Base-by-base conservation (phyloP, 2,113 vertebrate genomes). In the Microtus ochrogaster region DNA sequence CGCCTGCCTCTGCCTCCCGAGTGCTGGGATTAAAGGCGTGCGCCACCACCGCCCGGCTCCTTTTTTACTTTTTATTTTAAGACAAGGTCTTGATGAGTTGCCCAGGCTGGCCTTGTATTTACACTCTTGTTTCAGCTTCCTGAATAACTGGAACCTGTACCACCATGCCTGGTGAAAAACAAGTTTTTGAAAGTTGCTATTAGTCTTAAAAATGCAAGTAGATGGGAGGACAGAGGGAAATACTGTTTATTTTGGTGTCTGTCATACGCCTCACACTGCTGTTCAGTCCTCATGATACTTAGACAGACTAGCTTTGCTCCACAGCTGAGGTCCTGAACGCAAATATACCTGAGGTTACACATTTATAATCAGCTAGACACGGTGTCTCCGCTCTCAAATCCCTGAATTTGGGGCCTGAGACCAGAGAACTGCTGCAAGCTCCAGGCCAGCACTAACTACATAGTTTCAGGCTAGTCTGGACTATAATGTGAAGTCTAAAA, bases 241-340 rank as follows among this genome's bases (percentile, higher is more conserved):
- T 12, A 78, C 21, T 8, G 14, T 91, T 76, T 58, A 58, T 58
- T 19, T 21, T 17, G 33, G 14, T 86, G 47, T 61, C 36, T 44
- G 21, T 39, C 26, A 21, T 22, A 65, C 68, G 49, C 24, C 70
- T 96, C 77, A 68, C 16, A 7, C 84, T 47, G 12, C 24, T 76
- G 68, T 22, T 87, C 89, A 93, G 85, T 47, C 22, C 11, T 89
- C 44, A 79, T 28, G 21, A 58, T 58, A 70, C 14, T 70, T 90
- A 77, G 82, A 77, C 21, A 96, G 13, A 89, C 68, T 47, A 19
- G 30, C 49, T 74, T 94, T 79, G 66, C 68, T 90, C 65, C 88
- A 52, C n/a, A 91, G 82, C 85, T 72, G 36, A 94, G 11, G 65
- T 47, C 73, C 39, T 93, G 30, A 93, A 78, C 28, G 96, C n/a